Percentiles rank a stretch among this genome's conserved stretches.
These are phyloP conservation scores for Pseudococcus viburni DNA, from an alignment of 2,888 invertebrate genomes.

Conservation along the genomic window DNA sequence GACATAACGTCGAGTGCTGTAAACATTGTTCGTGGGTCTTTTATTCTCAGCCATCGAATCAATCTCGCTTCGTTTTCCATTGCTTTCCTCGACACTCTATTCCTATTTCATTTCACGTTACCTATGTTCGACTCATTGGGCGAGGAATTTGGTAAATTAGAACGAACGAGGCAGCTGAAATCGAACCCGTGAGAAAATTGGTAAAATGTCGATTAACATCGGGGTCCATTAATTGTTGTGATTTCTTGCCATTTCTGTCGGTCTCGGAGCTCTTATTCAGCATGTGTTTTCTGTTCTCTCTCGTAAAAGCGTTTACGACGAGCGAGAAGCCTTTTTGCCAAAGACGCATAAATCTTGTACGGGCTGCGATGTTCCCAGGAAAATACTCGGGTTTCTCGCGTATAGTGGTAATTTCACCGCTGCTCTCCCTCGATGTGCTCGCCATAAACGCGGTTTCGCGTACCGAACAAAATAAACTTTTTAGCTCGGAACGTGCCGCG, in stretches of 20 bases:
- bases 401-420: neutral
- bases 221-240: neutral
- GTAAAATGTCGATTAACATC: neutral
- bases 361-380: neutral
- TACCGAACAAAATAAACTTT: slow-evolving; percentile 15
- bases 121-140: neutral
- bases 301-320: neutral
- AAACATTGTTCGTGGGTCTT: too few relatives aligned
- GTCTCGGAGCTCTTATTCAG: neutral
- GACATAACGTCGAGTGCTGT: too few relatives aligned
- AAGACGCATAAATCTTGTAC: slow-evolving; percentile 14
- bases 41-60: too few relatives aligned
- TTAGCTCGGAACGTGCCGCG: slow-evolving; percentile 23
- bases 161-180: neutral
- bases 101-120: neutral
- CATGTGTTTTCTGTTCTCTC: neutral
- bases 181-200: neutral
- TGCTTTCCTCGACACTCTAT: neutral
- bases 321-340: neutral
- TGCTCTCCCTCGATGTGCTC: neutral
- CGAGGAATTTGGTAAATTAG: neutral
- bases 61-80: too few relatives aligned
- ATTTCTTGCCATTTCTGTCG: neutral
- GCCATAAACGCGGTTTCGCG: neutral
- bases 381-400: neutral